Evolutionary conservation across 2,888 invertebrate genomes (phyloP).

Genomic region (Erebia epiphron): DNA sequence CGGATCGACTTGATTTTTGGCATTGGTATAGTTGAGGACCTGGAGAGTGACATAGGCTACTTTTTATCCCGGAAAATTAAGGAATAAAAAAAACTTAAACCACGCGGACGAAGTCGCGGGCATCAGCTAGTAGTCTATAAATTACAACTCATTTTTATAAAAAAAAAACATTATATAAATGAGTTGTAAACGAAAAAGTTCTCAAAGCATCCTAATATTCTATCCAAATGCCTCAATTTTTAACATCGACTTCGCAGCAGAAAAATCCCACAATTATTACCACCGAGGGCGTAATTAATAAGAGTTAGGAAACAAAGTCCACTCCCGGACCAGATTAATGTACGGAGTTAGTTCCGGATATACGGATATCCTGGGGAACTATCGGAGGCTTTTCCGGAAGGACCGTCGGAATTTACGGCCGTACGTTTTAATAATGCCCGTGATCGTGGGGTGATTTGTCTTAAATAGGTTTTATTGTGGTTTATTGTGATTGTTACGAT

Average conservation of each 20-base stretch:
- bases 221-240: background rate
- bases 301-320: slow-evolving; percentile 28
- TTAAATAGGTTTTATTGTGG: slow-evolving; percentile 4
- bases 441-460: background rate
- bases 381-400: slow-evolving; percentile 17
- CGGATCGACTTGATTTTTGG: too few relatives aligned
- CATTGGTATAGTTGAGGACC: too few relatives aligned
- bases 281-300: slow-evolving; percentile 33
- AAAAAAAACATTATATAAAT: too few relatives aligned
- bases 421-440: slow-evolving; percentile 29
- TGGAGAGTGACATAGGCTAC: too few relatives aligned
- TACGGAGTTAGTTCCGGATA: slow-evolving; percentile 29
- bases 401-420: slow-evolving; percentile 16
- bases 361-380: slow-evolving; percentile 22
- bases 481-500: background rate
- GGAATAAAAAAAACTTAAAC: too few relatives aligned
- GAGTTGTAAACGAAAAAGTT: too few relatives aligned
- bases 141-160: too few relatives aligned
- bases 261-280: slow-evolving; percentile 28
- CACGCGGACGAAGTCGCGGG: too few relatives aligned
- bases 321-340: slow-evolving; percentile 27
- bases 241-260: background rate
- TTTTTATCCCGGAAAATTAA: too few relatives aligned
- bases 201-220: background rate
- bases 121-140: too few relatives aligned